Evolutionary conservation across 2,113 vertebrate genomes (phyloP).

Genomic region (Neolamprologus fasciatus): DNA sequence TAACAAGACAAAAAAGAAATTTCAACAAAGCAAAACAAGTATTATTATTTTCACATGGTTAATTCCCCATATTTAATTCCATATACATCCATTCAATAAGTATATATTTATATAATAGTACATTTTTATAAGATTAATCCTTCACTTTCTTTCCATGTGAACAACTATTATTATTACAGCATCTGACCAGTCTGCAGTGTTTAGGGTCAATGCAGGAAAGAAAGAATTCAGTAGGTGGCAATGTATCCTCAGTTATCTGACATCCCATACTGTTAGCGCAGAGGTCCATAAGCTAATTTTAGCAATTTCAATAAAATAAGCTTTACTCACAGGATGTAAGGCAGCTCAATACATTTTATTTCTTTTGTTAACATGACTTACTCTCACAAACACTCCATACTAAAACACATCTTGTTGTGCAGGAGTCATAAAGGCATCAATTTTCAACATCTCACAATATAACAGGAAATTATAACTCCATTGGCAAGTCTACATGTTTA

Average conservation of each 20-base stretch:
- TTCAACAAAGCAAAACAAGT: not conserved
- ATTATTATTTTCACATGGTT: not conserved
- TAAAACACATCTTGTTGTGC: not conserved
- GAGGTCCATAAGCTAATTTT: not conserved
- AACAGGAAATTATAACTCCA: not conserved
- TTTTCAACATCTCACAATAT: not conserved
- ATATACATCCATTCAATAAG: not conserved
- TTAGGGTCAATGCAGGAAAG: not conserved
- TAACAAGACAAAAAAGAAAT: not conserved
- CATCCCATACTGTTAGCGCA: not conserved
- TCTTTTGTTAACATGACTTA: not conserved
- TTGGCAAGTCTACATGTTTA: not conserved
- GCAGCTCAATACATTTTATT: not conserved
- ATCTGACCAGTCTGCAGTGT: not conserved
- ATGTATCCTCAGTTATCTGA: not conserved
- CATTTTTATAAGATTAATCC: not conserved
- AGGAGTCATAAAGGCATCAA: not conserved
- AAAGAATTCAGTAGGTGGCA: slow-evolving; percentile 52
- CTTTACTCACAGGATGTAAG: not conserved
- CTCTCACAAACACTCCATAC: not conserved
- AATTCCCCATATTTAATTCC: not conserved
- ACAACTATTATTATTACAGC: not conserved
- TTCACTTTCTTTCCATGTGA: not conserved
- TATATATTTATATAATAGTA: not conserved
- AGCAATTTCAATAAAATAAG: not conserved